Evolutionary conservation across 1,140 invertebrate genomes (phyloP), one percentile per base, ranked within the genome.

Genomic region (Myzus persicae): DNA sequence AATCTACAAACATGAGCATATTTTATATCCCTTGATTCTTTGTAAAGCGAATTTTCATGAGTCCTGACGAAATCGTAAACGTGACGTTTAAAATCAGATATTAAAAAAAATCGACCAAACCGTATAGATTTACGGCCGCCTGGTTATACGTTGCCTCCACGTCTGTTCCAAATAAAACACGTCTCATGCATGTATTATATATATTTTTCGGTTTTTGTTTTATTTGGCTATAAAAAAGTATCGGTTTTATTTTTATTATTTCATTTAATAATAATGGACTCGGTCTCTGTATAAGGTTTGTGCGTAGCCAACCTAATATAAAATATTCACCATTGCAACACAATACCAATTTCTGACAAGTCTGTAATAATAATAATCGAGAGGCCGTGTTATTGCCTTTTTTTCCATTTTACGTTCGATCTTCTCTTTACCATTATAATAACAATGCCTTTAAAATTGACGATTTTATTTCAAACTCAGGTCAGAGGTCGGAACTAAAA

Each of bases 181-280:
- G 76, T 54, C 81, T 93, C 91, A 18, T 14, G 26, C 18, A 20
- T 54, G 36, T 51, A 51, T 89, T 38, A 38, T 89, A 46, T 87
- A 26, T 40, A 51, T 90, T 36, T 93, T 93, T 93, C 38, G 22
- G 48, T 85, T 93, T 92, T 93, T 93, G 81, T 93, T 93, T 93
- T 84, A 85, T 93, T 93, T 84, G 91, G n/a, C 91, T 93, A 93
- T 93, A 93, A 93, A 93, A 93, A 51, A 82, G 20, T 82, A 92
- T 82, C 42, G 67, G 90, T 82, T 91, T 44, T 67, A 44, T 59
- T 91, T 46, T 67, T 67, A 59, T 67, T 59, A 67, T 90, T 84
- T 84, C 81, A 85, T 93, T 93, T 84, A 84, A 93, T 93, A 54
- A 93, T 84, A 85, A 93, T 84, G 91, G 76, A 92, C 91, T 81